These are phyloP conservation scores for Vulpes ferrilata DNA, from an alignment of 2,113 vertebrate species.

Conservation along the genomic window DNA sequence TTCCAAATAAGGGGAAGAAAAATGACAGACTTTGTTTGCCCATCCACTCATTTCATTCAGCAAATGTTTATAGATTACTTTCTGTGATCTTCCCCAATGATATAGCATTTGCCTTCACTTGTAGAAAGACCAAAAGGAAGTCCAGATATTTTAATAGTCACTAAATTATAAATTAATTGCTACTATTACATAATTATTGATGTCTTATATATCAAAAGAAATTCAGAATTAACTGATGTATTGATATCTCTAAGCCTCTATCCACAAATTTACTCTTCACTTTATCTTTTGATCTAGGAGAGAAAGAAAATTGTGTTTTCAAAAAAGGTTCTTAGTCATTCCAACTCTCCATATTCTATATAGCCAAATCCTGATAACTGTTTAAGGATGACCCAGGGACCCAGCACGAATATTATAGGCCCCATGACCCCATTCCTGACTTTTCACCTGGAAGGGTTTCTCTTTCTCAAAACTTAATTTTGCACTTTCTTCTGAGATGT, in stretches of 20 bases:
- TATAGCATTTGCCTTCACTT: background rate
- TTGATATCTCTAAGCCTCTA: background rate
- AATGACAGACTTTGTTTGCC: background rate
- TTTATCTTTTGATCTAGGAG: background rate
- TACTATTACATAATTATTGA: background rate
- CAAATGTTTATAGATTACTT: background rate
- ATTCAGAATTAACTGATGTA: background rate
- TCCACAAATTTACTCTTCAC: background rate
- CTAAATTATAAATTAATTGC: background rate
- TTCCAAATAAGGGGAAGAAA: background rate
- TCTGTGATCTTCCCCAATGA: background rate
- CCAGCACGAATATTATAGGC: background rate
- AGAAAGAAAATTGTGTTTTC: background rate
- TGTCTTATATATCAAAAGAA: background rate
- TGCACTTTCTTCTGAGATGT: background rate
- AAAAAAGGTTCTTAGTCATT: background rate
- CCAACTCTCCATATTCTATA: background rate
- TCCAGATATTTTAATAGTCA: background rate
- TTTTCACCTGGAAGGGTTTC: background rate
- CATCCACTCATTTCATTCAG: background rate
- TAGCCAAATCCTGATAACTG: background rate
- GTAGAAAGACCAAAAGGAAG: background rate
- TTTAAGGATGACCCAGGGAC: background rate
- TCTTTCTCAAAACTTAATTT: background rate
- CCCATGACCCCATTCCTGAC: background rate